Conservation (phyloP, 2,797 vertebrate genomes). For the Trachops cirrhosus region DNA sequence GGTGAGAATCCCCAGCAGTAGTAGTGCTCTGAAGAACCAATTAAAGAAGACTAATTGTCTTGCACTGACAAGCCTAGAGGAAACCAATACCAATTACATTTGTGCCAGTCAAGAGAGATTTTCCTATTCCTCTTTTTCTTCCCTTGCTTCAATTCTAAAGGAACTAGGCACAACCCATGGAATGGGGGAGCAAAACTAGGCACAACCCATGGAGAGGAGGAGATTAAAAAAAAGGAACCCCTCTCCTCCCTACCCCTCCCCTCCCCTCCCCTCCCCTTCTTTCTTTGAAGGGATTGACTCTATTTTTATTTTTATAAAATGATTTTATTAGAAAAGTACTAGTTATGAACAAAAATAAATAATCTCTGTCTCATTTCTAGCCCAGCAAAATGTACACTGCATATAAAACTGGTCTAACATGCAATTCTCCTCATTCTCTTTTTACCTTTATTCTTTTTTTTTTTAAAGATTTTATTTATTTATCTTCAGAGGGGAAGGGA, state of each 20-base stretch:
- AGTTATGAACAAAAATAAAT: constrained; percentile 75
- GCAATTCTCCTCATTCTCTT: background rate
- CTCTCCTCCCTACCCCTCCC: background rate
- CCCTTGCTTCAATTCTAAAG: background rate
- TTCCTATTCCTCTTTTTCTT: background rate
- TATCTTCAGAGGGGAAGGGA: too few relatives aligned
- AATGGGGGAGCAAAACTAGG: background rate
- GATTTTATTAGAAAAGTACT: constrained; percentile 77
- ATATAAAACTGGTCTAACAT: constrained; percentile 55
- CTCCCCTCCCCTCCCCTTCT: too few relatives aligned
- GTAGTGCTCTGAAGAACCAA: background rate
- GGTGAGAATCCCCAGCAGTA: background rate
- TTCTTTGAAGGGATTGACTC: too few relatives aligned
- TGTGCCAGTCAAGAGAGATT: background rate
- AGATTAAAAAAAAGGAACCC: background rate
- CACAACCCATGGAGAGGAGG: background rate
- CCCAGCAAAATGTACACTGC: constrained; percentile 59
- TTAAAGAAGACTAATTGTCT: background rate
- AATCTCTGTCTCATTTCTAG: constrained; percentile 70
- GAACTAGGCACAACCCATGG: background rate
- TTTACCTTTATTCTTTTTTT: constrained; percentile 14
- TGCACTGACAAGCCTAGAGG: background rate
- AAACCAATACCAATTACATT: background rate
- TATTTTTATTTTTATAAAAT: constrained; percentile 14
- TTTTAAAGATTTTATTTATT: too few relatives aligned